A percentile compares a stretch with the other conserved stretches of the same genome.
Conservation (phyloP, 2,888 invertebrate genomes). For the Lasiommata megera region DNA sequence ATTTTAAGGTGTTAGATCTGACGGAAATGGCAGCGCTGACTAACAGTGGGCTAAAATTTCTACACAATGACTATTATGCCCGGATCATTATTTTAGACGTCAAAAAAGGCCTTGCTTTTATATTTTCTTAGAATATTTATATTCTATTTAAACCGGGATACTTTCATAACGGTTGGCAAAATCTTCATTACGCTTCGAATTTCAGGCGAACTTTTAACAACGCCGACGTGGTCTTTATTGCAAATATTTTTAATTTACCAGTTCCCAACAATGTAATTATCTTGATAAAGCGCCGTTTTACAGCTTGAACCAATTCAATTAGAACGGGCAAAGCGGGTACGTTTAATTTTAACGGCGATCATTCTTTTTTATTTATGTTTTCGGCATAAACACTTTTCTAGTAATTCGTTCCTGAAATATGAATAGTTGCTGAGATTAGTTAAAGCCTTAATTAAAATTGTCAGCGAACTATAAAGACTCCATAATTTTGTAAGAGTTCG, state of each 20-base stretch:
- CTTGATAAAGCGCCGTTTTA: constrained; percentile 24
- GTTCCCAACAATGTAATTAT: constrained; percentile 24
- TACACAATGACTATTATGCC: too few relatives aligned
- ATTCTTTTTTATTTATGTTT: constrained; percentile 19
- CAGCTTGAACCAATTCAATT: constrained; percentile 26
- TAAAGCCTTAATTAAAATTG: too few relatives aligned
- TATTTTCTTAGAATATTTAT: too few relatives aligned
- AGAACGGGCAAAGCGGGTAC: constrained; percentile 20
- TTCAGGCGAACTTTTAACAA: background rate
- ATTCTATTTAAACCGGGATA: too few relatives aligned
- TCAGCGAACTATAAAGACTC: too few relatives aligned
- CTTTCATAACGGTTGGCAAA: background rate
- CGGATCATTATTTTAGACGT: too few relatives aligned
- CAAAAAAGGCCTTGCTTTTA: too few relatives aligned
- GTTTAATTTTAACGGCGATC: constrained; percentile 19
- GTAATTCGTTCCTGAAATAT: background rate
- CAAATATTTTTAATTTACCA: constrained; percentile 23
- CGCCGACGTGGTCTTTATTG: background rate
- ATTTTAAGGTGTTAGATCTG: too few relatives aligned
- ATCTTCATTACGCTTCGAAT: background rate
- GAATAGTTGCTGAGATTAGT: too few relatives aligned
- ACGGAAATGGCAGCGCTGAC: too few relatives aligned
- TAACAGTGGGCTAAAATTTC: too few relatives aligned
- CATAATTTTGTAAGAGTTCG: too few relatives aligned
- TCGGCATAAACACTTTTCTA: background rate